Conservation (phyloP, 2,888 invertebrate species). For the Folsomia manolachei region DNA sequence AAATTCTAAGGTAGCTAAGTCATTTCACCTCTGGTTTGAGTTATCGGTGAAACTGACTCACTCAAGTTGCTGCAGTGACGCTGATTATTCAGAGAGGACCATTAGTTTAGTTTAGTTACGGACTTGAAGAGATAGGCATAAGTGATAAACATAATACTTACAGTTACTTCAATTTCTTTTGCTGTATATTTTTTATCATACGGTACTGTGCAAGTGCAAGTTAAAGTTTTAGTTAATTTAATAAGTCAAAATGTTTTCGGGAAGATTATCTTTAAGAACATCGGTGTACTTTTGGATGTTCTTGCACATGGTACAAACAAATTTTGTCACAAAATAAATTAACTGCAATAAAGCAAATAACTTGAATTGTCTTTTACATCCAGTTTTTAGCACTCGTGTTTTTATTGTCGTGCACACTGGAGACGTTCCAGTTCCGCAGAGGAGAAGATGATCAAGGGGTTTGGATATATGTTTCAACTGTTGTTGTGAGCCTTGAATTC, state of each 20-base stretch:
- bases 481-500: conserved; percentile 9
- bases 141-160: too few relatives aligned
- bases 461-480: conserved; percentile 1
- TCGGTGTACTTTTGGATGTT: conserved; percentile 40
- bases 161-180: too few relatives aligned
- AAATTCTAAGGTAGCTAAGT: background rate
- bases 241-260: background rate
- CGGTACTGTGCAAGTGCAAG: background rate
- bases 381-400: conserved; percentile 40
- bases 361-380: background rate
- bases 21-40: background rate
- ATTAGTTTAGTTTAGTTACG: background rate
- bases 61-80: too few relatives aligned
- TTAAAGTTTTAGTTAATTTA: background rate
- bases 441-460: conserved; percentile 17
- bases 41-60: background rate
- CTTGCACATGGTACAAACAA: conserved; percentile 35
- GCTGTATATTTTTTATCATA: background rate
- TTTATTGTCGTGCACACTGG: conserved; percentile 33
- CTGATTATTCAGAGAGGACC: too few relatives aligned
- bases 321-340: background rate
- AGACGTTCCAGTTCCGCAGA: conserved; percentile 31
- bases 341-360: too few relatives aligned
- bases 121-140: background rate
- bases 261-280: conserved; percentile 30